Base-by-base conservation (phyloP, 1,140 invertebrate genomes). In the Hyles euphorbiae region DNA sequence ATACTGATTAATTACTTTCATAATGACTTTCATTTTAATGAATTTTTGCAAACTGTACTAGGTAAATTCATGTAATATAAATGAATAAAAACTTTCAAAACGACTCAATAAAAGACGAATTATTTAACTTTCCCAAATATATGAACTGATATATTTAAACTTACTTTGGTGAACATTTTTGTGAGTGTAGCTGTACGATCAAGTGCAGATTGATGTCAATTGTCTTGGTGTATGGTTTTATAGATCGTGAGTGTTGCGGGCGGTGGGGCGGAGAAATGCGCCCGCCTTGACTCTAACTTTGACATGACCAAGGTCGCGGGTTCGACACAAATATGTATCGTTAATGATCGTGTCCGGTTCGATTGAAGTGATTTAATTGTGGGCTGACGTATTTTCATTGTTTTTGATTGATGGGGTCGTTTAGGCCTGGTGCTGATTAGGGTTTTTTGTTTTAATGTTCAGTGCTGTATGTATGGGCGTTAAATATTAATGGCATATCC, bases 111-210 rank as follows among this genome's bases (percentile, higher is more conserved):
- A 22, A 22, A 1, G 22, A 1, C 22, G 22, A 22, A 22, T 1
- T 22, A 22, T 22, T 22, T 22, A 22, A 22, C 2, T 22, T 1
- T 22, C 22, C 22, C 22, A 22, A 22, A 22, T 22, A 2, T 22
- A 40, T 40, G 0, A 40, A 10, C 12, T 34, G 43, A 3, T 47
- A 34, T n/a, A 47, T 47, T 11, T 49, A 34, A 57, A 80, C 81
- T 83, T 61, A 83, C 81, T 81, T 81, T 83, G 72, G 76, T 78
- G 72, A 83, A 82, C 82, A 85, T 85, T 71, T 78, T 82, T 58
- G 22, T 46, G 72, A 52, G 57, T 76, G 61, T 73, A 64, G 64
- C 72, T 70, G 68, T 56, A 71, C 53, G 63, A 76, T 68, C 61
- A 57, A 63, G 55, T 67, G 72, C 75, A 73, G 76, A 84, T 85